Conservation (phyloP, 2,797 vertebrate genomes). For the Chrosomus eos region DNA sequence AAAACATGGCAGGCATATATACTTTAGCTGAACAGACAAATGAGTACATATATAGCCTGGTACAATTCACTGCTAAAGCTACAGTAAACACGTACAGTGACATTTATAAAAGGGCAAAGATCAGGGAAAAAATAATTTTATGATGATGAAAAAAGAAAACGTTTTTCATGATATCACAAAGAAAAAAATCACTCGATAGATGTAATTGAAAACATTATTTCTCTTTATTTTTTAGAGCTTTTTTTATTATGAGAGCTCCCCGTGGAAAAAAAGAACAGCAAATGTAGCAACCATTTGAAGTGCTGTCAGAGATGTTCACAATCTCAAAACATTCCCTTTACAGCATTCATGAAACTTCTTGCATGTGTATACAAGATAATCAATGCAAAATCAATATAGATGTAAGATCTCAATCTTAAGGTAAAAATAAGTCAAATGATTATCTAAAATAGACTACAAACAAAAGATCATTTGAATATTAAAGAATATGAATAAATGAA, state of each 20-base stretch:
- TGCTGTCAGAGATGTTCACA: neutral
- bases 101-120: too few relatives aligned
- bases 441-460: neutral
- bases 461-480: neutral
- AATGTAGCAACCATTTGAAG: neutral
- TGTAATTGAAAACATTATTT: neutral
- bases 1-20: too few relatives aligned
- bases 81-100: too few relatives aligned
- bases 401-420: neutral
- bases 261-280: neutral
- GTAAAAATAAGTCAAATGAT: neutral
- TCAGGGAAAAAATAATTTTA: too few relatives aligned
- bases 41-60: too few relatives aligned
- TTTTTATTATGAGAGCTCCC: neutral
- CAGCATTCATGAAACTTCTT: neutral
- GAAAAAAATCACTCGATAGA: neutral
- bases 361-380: neutral
- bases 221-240: neutral
- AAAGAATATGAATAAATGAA: neutral
- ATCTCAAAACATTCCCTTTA: neutral
- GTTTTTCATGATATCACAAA: neutral
- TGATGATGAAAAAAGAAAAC: too few relatives aligned
- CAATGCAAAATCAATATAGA: too few relatives aligned
- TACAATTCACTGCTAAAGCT: too few relatives aligned
- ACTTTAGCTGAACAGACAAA: too few relatives aligned